Percentiles rank a stretch among this genome's conserved stretches.
phyloP scores from a whole-genome alignment of 2,113 vertebrate species.

The Osmerus mordax region DNA sequence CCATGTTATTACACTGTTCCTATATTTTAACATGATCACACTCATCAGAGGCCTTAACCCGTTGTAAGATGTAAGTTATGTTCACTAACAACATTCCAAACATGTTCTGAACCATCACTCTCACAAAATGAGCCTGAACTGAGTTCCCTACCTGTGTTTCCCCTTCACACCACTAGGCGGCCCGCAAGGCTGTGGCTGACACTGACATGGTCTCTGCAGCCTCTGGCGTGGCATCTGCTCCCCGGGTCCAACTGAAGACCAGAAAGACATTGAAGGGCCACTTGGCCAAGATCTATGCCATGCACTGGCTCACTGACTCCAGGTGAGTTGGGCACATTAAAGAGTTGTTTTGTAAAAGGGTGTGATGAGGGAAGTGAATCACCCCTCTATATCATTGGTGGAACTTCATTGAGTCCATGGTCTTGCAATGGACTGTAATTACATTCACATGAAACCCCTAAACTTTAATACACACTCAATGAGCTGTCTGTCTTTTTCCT shows the following conservation, averaged over 20 bases:
- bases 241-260: conserved; percentile 73
- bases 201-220: conserved; percentile 54
- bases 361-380: not conserved
- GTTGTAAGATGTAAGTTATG: no score
- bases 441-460: not conserved
- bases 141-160: not conserved
- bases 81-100: no score
- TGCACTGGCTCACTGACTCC: conserved; percentile 76
- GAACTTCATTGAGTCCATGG: no score
- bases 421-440: no score
- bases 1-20: no score
- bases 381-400: no score
- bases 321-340: conserved; percentile 52
- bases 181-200: conserved; percentile 69
- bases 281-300: conserved; percentile 78
- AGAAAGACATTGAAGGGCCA: conserved; percentile 77
- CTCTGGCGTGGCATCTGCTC: conserved; percentile 49
- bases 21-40: no score
- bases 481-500: not conserved
- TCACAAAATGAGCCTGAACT: no score
- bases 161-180: conserved; percentile 51
- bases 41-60: no score
- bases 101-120: no score
- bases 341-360: not conserved
- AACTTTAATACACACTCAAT: not conserved